phyloP scores from a whole-genome alignment of 2,888 invertebrate species.

The Ischnura elegans region DNA sequence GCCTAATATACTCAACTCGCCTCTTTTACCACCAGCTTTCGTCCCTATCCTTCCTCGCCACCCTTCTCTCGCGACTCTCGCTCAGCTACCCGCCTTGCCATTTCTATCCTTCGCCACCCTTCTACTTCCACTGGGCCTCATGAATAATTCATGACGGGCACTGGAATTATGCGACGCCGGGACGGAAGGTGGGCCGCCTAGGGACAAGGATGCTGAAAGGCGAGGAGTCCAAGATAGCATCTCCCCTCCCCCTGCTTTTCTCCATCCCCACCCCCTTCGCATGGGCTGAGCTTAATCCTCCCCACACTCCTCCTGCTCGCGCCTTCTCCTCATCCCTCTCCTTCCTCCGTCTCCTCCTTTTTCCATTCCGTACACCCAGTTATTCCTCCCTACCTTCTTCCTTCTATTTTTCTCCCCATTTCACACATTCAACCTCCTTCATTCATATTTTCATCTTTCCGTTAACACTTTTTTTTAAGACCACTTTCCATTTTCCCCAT shows the following conservation, averaged over 20 bases:
- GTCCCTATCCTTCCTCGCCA: not conserved
- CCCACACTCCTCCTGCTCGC: not conserved
- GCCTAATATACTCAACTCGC: constrained; percentile 17
- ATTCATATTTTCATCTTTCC: too few relatives aligned
- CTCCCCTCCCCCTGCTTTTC: constrained; percentile 27
- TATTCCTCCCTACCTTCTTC: too few relatives aligned
- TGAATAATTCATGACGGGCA: constrained; percentile 51
- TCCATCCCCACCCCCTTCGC: not conserved
- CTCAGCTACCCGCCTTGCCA: not conserved
- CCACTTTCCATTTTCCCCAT: too few relatives aligned
- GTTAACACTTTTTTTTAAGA: too few relatives aligned
- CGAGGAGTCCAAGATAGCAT: constrained; percentile 59
- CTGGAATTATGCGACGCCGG: constrained; percentile 66
- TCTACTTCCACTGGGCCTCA: constrained; percentile 31
- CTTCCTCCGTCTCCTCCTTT: too few relatives aligned
- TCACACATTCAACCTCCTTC: too few relatives aligned
- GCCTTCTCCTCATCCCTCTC: too few relatives aligned
- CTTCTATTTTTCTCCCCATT: too few relatives aligned
- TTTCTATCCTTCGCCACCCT: not conserved
- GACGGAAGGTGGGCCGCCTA: constrained; percentile 62
- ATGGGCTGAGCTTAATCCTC: constrained; percentile 48
- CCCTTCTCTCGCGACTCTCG: not conserved
- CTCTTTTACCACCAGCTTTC: not conserved
- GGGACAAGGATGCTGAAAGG: constrained; percentile 66
- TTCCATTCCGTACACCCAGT: too few relatives aligned